Evolutionary conservation across 2,888 invertebrate genomes (phyloP), one percentile per base, ranked within the genome.

Genomic region (Mesopsocus fuscifrons): DNA sequence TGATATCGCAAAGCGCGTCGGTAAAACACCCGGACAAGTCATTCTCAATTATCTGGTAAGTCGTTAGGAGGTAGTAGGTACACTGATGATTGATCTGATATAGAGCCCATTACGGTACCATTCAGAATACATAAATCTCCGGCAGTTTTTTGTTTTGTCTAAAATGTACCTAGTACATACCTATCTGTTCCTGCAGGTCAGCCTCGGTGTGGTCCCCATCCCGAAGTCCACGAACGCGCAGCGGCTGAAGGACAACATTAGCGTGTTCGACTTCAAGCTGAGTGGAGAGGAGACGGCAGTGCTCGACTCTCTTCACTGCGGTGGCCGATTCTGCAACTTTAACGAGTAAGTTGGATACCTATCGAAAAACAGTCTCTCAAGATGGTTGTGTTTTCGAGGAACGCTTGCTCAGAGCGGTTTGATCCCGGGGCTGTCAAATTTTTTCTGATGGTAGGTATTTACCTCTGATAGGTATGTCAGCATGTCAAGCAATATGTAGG

Each of bases 1-100:
- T 3, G 60, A 57, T 22, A 68, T 77, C 9, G 72, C 67, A 0
- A 56, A 61, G 6, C 76, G 74, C 46, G 69, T 77, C 47, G 64
- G 65, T 2, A 78, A 77, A 59, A 71, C 70, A 0, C 63, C 72
- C 1, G 69, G 74, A 1, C 78, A 78, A 59, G 55, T 78, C 15
- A 61, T 66, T 1, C 53, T 78, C 17, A 64, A 74, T 57, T 78
- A 73, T 59, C 58, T 78, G 65, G 77, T 77, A 56, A 63, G 33
- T 42, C 11, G 26, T 26, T 6, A 26, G 6, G 26, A 26, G n/a
- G n/a, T n/a, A n/a, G n/a, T n/a, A n/a, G n/a, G n/a, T n/a, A n/a
- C n/a, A n/a, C n/a, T n/a, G n/a, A n/a, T n/a, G n/a, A n/a, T n/a
- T n/a, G n/a, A n/a, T n/a, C n/a, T n/a, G n/a, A n/a, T n/a, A n/a